These are phyloP conservation scores for Odocoileus virginianus DNA, from an alignment of 2,113 vertebrate species.

Conservation along the genomic window DNA sequence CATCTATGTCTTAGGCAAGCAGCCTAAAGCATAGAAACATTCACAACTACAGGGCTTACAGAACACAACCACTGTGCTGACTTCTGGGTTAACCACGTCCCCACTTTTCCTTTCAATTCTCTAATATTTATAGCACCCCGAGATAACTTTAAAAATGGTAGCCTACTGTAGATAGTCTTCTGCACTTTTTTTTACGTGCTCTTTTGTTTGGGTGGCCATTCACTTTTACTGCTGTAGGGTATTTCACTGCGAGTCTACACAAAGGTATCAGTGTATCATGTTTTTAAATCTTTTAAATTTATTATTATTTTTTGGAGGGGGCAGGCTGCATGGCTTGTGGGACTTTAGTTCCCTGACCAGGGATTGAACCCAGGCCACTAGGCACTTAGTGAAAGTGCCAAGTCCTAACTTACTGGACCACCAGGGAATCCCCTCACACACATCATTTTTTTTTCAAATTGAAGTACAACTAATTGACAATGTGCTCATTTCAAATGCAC, in stretches of 20 bases:
- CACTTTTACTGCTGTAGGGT: neutral
- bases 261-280: neutral
- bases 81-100: neutral
- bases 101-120: neutral
- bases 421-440: neutral
- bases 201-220: neutral
- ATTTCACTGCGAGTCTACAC: neutral
- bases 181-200: neutral
- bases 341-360: neutral
- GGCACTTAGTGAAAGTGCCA: neutral
- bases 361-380: neutral
- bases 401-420: neutral
- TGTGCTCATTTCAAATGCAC: neutral
- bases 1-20: rapidly evolving
- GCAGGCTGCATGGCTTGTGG: neutral
- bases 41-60: neutral
- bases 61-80: neutral
- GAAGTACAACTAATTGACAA: neutral
- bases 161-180: neutral
- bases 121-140: neutral
- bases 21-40: neutral
- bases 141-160: neutral
- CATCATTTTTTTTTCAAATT: neutral
- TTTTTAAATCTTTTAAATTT: neutral
- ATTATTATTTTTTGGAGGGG: neutral